Conservation (phyloP, 2,797 vertebrate genomes). For the Oreochromis mossambicus region DNA sequence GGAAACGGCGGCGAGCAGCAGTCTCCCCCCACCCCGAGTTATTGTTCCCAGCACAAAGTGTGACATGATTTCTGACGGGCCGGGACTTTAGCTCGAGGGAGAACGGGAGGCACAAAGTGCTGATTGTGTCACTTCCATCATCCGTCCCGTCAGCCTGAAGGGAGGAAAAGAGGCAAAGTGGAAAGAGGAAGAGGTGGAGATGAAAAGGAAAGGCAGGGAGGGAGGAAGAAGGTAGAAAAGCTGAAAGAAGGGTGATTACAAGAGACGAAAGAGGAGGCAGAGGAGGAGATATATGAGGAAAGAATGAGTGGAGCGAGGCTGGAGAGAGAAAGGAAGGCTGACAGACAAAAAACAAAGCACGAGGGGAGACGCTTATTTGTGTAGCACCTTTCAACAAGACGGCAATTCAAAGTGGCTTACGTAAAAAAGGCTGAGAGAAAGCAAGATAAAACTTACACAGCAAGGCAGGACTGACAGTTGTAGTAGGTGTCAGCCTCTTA, state of each 20-base stretch:
- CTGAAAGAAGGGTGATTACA: background rate
- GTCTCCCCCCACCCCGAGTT: background rate
- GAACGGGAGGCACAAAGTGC: background rate
- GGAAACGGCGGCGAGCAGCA: background rate
- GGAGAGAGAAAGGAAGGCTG: background rate
- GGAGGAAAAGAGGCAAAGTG: background rate
- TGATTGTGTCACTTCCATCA: conserved; percentile 23
- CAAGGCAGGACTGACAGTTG: fast-evolving
- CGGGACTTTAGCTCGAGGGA: background rate
- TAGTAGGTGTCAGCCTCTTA: background rate
- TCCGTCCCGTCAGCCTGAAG: background rate
- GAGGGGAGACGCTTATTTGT: background rate
- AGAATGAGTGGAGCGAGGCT: background rate
- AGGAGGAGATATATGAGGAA: background rate
- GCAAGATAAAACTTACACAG: background rate
- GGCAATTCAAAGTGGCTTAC: background rate
- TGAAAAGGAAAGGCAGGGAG: background rate
- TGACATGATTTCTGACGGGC: conserved; percentile 16
- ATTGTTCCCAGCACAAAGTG: conserved; percentile 16
- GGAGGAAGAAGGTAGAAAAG: background rate
- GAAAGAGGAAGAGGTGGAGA: background rate
- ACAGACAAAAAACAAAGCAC: background rate
- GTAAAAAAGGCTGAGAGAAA: background rate
- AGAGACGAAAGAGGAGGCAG: background rate
- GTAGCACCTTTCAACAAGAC: background rate